Percentiles rank a stretch among this genome's conserved stretches.
phyloP scores from a whole-genome alignment of 2,113 vertebrate species.

The Collichthys lucidus region DNA sequence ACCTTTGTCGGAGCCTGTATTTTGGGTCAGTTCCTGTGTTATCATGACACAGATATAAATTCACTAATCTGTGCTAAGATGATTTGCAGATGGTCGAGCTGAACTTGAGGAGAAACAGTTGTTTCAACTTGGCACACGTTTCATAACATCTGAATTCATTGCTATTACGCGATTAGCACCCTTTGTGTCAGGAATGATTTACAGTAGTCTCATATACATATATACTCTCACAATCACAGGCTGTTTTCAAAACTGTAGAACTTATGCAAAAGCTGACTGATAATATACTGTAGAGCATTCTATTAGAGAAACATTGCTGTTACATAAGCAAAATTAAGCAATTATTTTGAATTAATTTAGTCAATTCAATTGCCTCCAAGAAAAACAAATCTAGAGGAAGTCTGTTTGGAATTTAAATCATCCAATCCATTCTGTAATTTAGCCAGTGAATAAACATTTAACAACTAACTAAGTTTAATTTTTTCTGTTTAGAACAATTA shows the following conservation, averaged over 20 bases:
- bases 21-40: too few relatives aligned
- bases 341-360: background rate
- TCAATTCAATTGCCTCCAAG: background rate
- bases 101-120: constrained; percentile 6
- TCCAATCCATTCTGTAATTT: background rate
- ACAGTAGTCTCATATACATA: background rate
- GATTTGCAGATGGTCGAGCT: background rate
- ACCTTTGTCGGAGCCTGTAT: too few relatives aligned
- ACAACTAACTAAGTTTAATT: background rate
- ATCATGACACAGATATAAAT: background rate
- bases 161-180: background rate
- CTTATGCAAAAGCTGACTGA: background rate
- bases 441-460: background rate
- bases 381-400: background rate
- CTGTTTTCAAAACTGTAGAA: background rate
- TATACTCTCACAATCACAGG: background rate
- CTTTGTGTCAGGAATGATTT: background rate
- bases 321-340: background rate
- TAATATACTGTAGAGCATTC: background rate
- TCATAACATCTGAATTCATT: background rate
- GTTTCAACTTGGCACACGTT: background rate
- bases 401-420: background rate
- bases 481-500: background rate
- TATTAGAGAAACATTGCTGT: too few relatives aligned
- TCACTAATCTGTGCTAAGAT: background rate